phyloP scores from a whole-genome alignment of 2,888 invertebrate species.

The Dascillus cervinus region DNA sequence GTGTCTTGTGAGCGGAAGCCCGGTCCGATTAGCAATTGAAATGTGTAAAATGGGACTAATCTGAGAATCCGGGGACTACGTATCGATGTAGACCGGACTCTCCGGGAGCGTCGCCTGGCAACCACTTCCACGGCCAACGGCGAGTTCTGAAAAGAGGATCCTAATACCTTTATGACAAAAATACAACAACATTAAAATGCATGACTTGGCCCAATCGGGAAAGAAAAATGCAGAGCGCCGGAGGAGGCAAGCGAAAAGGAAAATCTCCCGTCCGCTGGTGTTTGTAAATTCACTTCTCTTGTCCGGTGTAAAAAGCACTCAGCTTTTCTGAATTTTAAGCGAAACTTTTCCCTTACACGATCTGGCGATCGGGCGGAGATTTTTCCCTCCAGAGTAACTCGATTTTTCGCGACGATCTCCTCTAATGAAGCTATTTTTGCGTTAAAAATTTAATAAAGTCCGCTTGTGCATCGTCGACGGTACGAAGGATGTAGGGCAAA shows the following conservation, averaged over 20 bases:
- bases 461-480: no score
- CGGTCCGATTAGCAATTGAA: constrained; percentile 35
- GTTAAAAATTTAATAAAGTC: no score
- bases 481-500: no score
- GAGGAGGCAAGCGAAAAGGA: constrained; percentile 19
- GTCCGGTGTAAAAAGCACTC: constrained; percentile 44
- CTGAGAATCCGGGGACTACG: constrained; percentile 33
- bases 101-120: constrained; percentile 33
- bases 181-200: constrained; percentile 1
- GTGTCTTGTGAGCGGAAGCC: no score
- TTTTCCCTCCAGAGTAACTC: no score
- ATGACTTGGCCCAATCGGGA: not conserved
- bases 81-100: constrained; percentile 28
- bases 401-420: no score
- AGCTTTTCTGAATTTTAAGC: constrained; percentile 38
- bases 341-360: no score
- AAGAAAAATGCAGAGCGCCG: not conserved
- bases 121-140: constrained; percentile 31
- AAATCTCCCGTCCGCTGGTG: constrained; percentile 33
- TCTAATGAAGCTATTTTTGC: no score
- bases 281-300: constrained; percentile 47
- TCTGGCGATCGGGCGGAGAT: no score
- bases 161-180: constrained; percentile 9
- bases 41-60: constrained; percentile 37
- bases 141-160: constrained; percentile 15